These are phyloP conservation scores for Phytoseiulus persimilis DNA, from an alignment of 2,888 invertebrate species.

Conservation along the genomic window DNA sequence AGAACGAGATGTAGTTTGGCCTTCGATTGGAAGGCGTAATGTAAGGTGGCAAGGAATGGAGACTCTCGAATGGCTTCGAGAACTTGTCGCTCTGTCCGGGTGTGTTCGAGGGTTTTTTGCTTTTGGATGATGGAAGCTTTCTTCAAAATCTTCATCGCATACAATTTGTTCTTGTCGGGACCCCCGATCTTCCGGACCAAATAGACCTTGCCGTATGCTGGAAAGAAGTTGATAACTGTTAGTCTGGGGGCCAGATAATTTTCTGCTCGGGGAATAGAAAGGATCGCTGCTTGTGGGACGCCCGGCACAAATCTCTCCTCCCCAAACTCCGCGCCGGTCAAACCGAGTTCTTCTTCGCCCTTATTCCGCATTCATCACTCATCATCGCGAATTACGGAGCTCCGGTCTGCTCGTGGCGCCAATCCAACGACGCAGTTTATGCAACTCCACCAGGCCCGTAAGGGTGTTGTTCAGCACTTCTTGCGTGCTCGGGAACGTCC, in stretches of 20 bases:
- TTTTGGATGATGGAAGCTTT: slow-evolving; percentile 89
- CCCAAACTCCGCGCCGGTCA: no score
- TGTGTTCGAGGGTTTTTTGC: slow-evolving; percentile 91
- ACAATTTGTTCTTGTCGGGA: slow-evolving; percentile 73
- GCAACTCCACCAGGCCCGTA: slow-evolving; percentile 8
- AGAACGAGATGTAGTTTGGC: slow-evolving; percentile 90
- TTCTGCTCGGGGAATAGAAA: no score
- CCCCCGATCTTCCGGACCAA: slow-evolving; percentile 82
- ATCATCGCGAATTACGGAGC: background rate
- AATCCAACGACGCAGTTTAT: no score
- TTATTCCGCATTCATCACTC: background rate
- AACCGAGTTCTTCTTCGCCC: no score
- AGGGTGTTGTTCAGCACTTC: background rate
- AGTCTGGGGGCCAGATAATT: no score
- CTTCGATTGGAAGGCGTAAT: slow-evolving; percentile 97
- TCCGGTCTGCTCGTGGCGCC: background rate
- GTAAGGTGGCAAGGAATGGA: slow-evolving; percentile 89
- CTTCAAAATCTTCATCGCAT: slow-evolving; percentile 96
- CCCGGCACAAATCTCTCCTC: no score
- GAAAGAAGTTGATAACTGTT: slow-evolving; percentile 43
- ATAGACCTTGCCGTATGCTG: slow-evolving; percentile 93
- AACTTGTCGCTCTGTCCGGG: slow-evolving; percentile 90
- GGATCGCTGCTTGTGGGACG: no score
- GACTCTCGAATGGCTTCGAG: slow-evolving; percentile 86
- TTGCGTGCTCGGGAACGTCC: background rate